Conservation (phyloP, 2,797 vertebrate species). For the Platalea minor region DNA sequence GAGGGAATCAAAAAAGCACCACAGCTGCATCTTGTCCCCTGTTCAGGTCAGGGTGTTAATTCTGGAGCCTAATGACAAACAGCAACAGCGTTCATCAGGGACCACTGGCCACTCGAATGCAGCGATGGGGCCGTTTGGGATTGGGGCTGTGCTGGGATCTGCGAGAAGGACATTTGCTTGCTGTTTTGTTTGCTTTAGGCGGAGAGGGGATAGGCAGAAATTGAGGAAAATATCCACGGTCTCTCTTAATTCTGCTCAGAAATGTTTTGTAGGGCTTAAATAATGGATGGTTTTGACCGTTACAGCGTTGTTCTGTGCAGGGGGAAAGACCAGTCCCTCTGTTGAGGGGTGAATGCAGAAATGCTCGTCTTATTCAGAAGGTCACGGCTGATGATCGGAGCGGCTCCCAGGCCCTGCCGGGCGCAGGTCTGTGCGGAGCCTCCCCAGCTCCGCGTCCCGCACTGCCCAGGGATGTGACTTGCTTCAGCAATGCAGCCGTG, state of each 20-base stretch:
- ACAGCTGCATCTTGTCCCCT: accelerated
- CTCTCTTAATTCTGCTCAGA: not conserved
- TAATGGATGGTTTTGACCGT: accelerated
- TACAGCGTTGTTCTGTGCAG: accelerated
- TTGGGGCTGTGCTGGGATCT: not conserved
- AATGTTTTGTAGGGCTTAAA: not conserved
- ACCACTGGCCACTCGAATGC: accelerated
- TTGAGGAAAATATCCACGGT: not conserved
- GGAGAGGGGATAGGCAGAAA: not conserved
- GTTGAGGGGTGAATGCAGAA: not conserved
- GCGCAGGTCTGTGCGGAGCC: accelerated
- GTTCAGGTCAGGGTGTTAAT: accelerated
- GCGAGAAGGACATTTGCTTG: not conserved
- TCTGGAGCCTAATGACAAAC: not conserved
- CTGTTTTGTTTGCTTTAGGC: not conserved
- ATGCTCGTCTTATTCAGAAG: accelerated
- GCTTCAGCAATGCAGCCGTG: not conserved
- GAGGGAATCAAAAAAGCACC: not conserved
- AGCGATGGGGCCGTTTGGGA: not conserved
- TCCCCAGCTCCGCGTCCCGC: not conserved
- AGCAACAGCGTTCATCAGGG: not conserved
- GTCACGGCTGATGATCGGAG: accelerated
- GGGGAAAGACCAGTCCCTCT: not conserved
- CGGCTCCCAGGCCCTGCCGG: not conserved
- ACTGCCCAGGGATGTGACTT: not conserved